phyloP scores from a whole-genome alignment of 2,113 vertebrate genomes.

The Anolis sagrei region DNA sequence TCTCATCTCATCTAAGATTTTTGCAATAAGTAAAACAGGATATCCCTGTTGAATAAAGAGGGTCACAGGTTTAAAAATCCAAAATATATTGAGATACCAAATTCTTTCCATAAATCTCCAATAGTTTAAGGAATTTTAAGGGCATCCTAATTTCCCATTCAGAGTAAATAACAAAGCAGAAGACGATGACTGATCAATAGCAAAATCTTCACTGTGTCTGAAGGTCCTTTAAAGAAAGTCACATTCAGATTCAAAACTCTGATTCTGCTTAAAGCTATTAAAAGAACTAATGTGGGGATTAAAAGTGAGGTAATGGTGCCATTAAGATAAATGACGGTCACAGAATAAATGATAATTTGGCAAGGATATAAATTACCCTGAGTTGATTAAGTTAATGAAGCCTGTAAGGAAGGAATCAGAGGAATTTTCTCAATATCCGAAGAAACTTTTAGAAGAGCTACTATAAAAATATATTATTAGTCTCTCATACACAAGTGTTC shows the following conservation, averaged over 20 bases:
- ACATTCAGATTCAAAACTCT: conserved; percentile 34
- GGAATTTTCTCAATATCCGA: conserved; percentile 11
- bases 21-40: neutral
- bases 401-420: neutral
- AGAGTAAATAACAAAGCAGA: neutral
- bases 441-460: conserved; percentile 26
- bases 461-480: conserved; percentile 26
- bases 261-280: conserved; percentile 47
- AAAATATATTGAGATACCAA: neutral
- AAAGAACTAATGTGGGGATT: conserved; percentile 35
- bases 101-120: neutral
- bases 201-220: conserved; percentile 10
- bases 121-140: neutral
- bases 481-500: neutral
- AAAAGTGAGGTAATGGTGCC: conserved; percentile 44
- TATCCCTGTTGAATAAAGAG: neutral
- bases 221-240: conserved; percentile 35
- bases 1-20: neutral
- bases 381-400: conserved; percentile 54
- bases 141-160: neutral
- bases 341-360: conserved; percentile 47
- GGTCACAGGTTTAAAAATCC: neutral
- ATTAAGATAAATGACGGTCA: conserved; percentile 45
- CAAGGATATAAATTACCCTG: conserved; percentile 29
- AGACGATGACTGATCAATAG: conserved; percentile 7